phyloP scores from a whole-genome alignment of 2,113 vertebrate species.

The Anarrhichthys ocellatus region DNA sequence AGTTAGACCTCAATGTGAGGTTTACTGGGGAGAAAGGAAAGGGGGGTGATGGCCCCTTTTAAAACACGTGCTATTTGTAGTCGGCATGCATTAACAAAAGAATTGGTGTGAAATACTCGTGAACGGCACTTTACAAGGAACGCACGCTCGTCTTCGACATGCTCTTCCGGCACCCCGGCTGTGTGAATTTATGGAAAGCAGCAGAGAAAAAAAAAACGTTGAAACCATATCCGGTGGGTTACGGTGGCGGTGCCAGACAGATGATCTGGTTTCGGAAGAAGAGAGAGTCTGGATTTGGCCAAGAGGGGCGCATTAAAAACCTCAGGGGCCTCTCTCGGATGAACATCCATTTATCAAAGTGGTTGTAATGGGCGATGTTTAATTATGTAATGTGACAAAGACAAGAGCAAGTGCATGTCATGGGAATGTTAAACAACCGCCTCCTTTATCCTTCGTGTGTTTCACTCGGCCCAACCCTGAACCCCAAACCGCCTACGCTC shows the following conservation, averaged over 20 bases:
- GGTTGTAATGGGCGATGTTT: conserved; percentile 73
- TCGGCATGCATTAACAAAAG: background rate
- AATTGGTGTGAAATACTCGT: background rate
- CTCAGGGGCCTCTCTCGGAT: conserved; percentile 55
- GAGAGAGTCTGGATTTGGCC: conserved; percentile 62
- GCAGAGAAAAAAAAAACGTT: conserved; percentile 68
- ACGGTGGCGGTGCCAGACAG: conserved; percentile 53
- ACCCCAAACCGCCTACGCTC: conserved; percentile 15
- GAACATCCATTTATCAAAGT: conserved; percentile 69
- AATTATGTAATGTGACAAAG: conserved; percentile 80
- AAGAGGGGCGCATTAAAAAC: conserved; percentile 61
- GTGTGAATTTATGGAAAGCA: conserved; percentile 77
- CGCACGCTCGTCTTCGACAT: background rate
- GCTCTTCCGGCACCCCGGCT: conserved; percentile 25
- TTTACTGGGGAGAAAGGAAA: background rate
- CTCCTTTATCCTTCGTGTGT: conserved; percentile 11
- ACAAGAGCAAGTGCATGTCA: conserved; percentile 68
- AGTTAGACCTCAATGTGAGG: background rate
- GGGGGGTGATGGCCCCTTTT: background rate
- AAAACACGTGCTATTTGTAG: background rate
- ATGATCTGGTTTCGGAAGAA: conserved; percentile 62
- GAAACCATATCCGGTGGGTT: conserved; percentile 74
- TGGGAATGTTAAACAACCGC: conserved; percentile 69
- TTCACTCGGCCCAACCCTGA: conserved; percentile 4
- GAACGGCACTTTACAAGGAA: background rate